Conservation (phyloP, 2,113 vertebrate species). For the Otolemur garnettii region DNA sequence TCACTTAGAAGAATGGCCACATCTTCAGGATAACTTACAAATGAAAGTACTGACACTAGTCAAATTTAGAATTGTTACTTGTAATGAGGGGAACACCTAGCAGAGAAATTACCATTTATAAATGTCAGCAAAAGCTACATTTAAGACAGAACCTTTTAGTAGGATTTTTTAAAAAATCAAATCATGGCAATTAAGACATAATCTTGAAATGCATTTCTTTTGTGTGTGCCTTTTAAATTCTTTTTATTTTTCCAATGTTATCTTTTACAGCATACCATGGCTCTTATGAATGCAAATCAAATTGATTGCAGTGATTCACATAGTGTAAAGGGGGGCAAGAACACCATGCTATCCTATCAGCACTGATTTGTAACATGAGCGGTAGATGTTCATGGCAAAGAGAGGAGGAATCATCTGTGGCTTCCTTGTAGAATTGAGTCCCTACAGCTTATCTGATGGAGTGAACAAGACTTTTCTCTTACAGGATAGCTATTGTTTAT, state of each 20-base stretch:
- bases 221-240: not conserved
- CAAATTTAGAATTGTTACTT: not conserved
- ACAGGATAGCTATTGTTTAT: conserved; percentile 70
- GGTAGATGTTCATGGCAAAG: not conserved
- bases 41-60: not conserved
- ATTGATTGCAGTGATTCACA: conserved; percentile 68
- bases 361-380: conserved; percentile 65
- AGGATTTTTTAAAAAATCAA: not conserved
- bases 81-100: not conserved
- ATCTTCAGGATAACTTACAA: conserved; percentile 31
- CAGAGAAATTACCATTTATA: conserved; percentile 42
- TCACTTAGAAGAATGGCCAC: not conserved
- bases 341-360: conserved; percentile 33
- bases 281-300: conserved; percentile 66
- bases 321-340: not conserved
- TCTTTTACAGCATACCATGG: conserved; percentile 11
- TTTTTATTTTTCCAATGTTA: conserved; percentile 32
- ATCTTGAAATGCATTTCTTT: conserved; percentile 49
- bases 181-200: conserved; percentile 36
- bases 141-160: conserved; percentile 54
- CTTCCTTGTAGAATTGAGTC: conserved; percentile 66
- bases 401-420: conserved; percentile 79
- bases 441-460: conserved; percentile 75
- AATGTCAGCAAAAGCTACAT: conserved; percentile 32
- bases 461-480: conserved; percentile 74